These are phyloP conservation scores for Periparus ater DNA, from an alignment of 2,797 vertebrate genomes.

Conservation along the genomic window DNA sequence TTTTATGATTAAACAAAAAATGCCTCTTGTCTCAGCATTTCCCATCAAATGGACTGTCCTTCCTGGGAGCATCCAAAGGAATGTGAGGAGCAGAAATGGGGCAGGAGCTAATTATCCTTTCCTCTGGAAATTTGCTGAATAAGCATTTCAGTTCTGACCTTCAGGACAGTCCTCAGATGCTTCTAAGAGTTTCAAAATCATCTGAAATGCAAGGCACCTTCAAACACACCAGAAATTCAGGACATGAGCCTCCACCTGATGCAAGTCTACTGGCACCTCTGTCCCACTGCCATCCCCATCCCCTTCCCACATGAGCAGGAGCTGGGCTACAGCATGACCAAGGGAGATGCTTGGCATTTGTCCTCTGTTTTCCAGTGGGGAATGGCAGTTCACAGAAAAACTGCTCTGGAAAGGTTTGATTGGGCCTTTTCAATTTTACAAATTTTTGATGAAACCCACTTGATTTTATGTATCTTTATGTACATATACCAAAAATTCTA, in stretches of 20 bases:
- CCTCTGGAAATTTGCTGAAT: neutral
- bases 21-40: conserved; percentile 28
- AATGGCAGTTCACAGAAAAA: neutral
- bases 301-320: neutral
- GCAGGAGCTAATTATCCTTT: neutral
- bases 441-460: neutral
- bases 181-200: neutral
- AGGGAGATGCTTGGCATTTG: neutral
- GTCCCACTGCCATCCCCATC: accelerated
- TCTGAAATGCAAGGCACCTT: neutral
- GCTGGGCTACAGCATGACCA: neutral
- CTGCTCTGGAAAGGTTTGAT: neutral
- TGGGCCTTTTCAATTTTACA: neutral
- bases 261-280: neutral
- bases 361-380: neutral
- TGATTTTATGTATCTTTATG: neutral
- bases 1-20: conserved; percentile 58
- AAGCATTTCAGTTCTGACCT: neutral
- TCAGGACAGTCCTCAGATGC: neutral
- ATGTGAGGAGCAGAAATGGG: neutral
- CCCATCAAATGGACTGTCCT: conserved; percentile 26
- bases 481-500: neutral
- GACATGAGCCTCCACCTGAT: accelerated
- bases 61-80: neutral
- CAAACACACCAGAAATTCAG: neutral